Evolutionary conservation across 2,888 invertebrate genomes (phyloP), one percentile per base, ranked within the genome.

Genomic region (Xestia sexstrigata): DNA sequence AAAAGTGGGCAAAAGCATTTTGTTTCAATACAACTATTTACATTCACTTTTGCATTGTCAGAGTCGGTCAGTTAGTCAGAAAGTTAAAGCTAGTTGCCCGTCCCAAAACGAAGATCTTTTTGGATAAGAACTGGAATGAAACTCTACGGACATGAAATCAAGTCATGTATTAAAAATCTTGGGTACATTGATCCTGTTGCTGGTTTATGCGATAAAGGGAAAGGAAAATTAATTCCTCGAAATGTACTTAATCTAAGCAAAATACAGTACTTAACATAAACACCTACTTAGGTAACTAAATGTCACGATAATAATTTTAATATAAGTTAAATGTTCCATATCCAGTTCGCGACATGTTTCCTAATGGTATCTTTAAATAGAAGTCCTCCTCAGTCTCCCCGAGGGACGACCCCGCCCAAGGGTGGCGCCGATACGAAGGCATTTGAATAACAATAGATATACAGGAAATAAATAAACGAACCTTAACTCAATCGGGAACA

Each of bases 371-470:
- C 66, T 74, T 76, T 68, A 73, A 82, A 65, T 26, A 60, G 68
- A 68, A 63, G 63, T 66, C 47, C 39, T 45, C 17, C 26, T 4
- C 15, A 11, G 45, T 47, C 58, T 63, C 71, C 79, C 82, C 15
- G 4, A 23, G 60, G 73, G 45, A 17, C 11, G 0, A 8, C 30
- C 58, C 62, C 35, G 42, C 68, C 49, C 62, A 2, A 30, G 72
- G 78, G 55, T 55, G 55, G 55, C 55, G 52, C n/a, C 60, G 66
- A 65, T 67, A 80, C 77, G 45, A 30, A 69, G 45, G 23, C 42
- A 85, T 85, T 85, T 85, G 71, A 80, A 85, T 85, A 81, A 85
- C 74, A 85, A 85, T 78, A 74, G 47, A 62, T 47, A 70, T 39
- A 74, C 71, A 73, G 81, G 75, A 84, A 81, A 81, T 81, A 72